Conservation (phyloP, 2,113 vertebrate species). For the Poeciliopsis prolifica region DNA sequence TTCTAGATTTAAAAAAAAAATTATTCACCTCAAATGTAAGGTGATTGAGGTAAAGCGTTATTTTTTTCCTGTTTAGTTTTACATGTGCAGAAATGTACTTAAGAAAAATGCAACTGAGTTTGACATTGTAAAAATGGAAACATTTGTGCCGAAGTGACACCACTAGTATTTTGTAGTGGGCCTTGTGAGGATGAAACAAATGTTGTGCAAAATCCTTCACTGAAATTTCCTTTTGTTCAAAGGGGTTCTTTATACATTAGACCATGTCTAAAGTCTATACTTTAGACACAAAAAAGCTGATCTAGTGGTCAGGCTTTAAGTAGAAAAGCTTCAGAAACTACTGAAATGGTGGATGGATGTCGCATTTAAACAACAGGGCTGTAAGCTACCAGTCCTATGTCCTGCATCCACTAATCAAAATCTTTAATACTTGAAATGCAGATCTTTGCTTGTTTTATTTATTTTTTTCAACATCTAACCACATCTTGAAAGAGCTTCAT, state of each 20-base stretch:
- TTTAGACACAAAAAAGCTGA: not conserved
- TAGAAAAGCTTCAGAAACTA: no score
- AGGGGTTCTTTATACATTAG: not conserved
- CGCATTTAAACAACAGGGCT: no score
- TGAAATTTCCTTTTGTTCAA: not conserved
- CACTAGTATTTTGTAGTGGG: constrained; percentile 16
- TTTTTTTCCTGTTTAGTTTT: not conserved
- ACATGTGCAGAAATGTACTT: not conserved
- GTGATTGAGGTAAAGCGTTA: not conserved
- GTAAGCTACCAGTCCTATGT: no score
- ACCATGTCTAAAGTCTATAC: not conserved
- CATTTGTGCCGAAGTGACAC: constrained; percentile 25
- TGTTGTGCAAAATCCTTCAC: not conserved
- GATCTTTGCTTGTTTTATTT: no score
- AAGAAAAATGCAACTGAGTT: constrained; percentile 13
- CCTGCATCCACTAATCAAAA: no score
- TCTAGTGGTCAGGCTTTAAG: no score
- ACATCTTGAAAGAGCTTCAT: no score
- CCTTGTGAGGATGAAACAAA: constrained; percentile 17
- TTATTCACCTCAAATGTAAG: not conserved
- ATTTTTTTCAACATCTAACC: no score
- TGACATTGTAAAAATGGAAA: constrained; percentile 33
- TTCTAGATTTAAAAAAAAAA: not conserved
- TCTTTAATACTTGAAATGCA: no score
- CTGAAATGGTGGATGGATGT: no score